These are phyloP conservation scores for Nyctibius bracteatus DNA, from an alignment of 2,113 vertebrate genomes.

Conservation along the genomic window DNA sequence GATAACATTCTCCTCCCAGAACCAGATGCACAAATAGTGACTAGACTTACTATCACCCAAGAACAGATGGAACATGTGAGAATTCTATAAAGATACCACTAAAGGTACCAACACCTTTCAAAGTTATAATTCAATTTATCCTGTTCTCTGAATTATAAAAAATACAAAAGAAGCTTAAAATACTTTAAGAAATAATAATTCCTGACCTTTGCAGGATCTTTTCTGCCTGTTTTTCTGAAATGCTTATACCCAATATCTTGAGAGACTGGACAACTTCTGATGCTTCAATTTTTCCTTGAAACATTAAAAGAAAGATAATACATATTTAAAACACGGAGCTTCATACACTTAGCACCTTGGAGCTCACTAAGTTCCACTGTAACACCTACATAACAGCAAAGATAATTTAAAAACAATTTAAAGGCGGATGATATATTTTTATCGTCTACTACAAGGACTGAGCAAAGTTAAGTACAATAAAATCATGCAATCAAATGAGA, in stretches of 20 bases:
- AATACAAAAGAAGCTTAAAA: neutral
- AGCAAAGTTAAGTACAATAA: neutral
- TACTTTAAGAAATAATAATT: neutral
- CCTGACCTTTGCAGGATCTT: slow-evolving; percentile 87
- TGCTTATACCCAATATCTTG: slow-evolving; percentile 80
- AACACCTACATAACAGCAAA: neutral
- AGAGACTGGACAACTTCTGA: slow-evolving; percentile 90
- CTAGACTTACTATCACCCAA: neutral
- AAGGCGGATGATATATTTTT: neutral
- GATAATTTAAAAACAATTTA: neutral
- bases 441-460: neutral
- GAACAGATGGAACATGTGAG: neutral
- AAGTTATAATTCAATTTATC: neutral
- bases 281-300: slow-evolving; percentile 86
- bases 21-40: neutral
- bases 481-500: neutral
- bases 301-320: slow-evolving; percentile 17
- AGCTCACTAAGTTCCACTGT: neutral
- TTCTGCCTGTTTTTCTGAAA: slow-evolving; percentile 81
- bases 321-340: neutral
- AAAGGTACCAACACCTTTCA: neutral
- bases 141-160: neutral
- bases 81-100: neutral
- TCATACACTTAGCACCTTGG: neutral
- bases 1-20: neutral